These are phyloP conservation scores for Chalcosyrphus nemorum DNA, from an alignment of 2,888 invertebrate species.

Conservation along the genomic window DNA sequence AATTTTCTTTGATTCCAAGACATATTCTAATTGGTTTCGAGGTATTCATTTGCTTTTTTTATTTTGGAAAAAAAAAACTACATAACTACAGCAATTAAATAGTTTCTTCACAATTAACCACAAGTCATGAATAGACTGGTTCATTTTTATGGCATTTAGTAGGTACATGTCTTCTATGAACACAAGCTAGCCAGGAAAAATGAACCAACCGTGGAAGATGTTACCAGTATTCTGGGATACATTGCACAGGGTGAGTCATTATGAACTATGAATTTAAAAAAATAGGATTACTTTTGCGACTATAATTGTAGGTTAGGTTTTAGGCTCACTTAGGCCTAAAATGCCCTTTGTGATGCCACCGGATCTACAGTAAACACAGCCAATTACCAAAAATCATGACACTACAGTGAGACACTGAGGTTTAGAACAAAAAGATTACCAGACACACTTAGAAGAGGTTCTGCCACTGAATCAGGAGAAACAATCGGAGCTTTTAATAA, in stretches of 20 bases:
- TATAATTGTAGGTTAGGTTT: too few species aligned
- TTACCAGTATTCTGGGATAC: neutral
- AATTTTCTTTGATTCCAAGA: neutral
- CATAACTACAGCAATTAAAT: conserved; percentile 19
- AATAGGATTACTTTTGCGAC: neutral
- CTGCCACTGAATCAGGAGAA: too few species aligned
- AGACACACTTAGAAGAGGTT: too few species aligned
- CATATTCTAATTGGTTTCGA: conserved; percentile 3
- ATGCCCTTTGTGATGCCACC: too few species aligned
- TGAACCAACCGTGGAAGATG: neutral
- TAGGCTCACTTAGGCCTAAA: too few species aligned
- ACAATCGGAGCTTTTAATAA: too few species aligned
- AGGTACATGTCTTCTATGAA: neutral
- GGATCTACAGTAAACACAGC: too few species aligned
- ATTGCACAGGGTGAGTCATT: neutral
- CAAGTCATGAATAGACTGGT: conserved; percentile 6
- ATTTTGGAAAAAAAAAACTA: neutral
- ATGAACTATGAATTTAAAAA: neutral
- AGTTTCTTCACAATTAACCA: conserved; percentile 17
- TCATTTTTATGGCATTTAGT: conserved; percentile 17
- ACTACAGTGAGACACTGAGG: too few species aligned
- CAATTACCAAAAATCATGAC: too few species aligned
- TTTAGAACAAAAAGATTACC: too few species aligned
- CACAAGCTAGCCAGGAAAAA: neutral
- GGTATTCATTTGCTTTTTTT: too few species aligned